phyloP scores from a whole-genome alignment of 2,113 vertebrate genomes.

The Henicopernis longicauda region DNA sequence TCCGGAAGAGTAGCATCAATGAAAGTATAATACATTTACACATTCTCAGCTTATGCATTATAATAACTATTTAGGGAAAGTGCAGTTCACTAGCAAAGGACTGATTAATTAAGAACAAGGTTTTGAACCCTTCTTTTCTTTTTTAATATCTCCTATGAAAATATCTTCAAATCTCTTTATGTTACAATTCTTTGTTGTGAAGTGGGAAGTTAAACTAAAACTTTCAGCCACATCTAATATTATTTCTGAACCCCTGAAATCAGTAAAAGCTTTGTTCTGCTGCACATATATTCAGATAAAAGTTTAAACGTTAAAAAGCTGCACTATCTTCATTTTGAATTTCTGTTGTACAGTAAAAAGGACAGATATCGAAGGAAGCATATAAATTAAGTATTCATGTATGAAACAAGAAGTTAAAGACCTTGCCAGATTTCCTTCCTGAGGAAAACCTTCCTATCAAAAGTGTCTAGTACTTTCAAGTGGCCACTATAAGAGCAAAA shows the following conservation, averaged over 20 bases:
- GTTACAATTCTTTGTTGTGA: neutral
- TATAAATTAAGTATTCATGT: neutral
- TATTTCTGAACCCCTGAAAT: neutral
- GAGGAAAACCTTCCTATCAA: neutral
- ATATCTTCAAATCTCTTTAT: neutral
- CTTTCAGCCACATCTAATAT: neutral
- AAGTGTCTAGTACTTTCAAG: neutral
- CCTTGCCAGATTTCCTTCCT: neutral
- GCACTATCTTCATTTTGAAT: neutral
- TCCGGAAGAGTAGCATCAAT: neutral
- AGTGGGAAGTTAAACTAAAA: neutral
- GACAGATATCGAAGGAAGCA: neutral
- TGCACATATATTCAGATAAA: neutral
- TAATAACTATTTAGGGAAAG: neutral
- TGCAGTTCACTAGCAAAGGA: neutral
- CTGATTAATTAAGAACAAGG: neutral
- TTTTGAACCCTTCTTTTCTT: neutral
- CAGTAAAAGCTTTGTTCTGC: neutral
- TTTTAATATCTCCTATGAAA: neutral
- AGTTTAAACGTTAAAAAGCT: neutral
- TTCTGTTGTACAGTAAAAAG: neutral
- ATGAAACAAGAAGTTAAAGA: neutral
- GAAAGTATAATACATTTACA: neutral
- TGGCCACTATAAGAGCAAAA: neutral
- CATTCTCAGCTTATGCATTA: neutral